Conservation (phyloP, 92 coral and sea anemone genomes). For the Chrysogorgia sp. region DNA sequence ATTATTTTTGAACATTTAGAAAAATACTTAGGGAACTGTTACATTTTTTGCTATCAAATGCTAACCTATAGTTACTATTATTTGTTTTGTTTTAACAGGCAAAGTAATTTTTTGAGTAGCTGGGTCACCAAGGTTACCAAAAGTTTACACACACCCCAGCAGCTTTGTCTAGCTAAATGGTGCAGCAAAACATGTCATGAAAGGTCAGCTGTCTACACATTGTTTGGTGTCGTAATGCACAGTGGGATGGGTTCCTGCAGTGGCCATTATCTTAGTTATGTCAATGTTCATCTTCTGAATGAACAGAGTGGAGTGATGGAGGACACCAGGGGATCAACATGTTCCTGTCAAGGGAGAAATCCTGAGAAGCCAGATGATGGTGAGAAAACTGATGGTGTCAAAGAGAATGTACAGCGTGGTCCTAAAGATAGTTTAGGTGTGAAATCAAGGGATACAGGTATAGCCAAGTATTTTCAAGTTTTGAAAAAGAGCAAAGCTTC, state of each 20-base stretch:
- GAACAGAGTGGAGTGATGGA: conserved; percentile 2
- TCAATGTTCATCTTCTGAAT: conserved; percentile 57
- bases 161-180: conserved; percentile 83
- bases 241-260: conserved; percentile 98
- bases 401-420: too few relatives aligned
- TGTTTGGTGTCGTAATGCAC: conserved; percentile 98
- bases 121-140: conserved; percentile 87
- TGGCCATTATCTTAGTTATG: conserved; percentile 96
- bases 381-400: neutral
- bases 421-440: conserved; percentile 3
- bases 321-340: neutral
- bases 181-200: conserved; percentile 69
- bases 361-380: neutral
- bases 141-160: conserved; percentile 84
- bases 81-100: neutral
- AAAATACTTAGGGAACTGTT: conserved; percentile 9
- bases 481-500: neutral
- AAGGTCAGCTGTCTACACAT: conserved; percentile 62
- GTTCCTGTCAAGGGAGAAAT: neutral
- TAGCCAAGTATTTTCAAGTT: neutral
- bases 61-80: neutral
- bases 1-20: conserved; percentile 23
- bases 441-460: neutral
- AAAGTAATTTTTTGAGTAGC: conserved; percentile 41
- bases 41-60: neutral